Evolutionary conservation across 2,888 invertebrate genomes (phyloP).

Genomic region (Pedicia rivosa): DNA sequence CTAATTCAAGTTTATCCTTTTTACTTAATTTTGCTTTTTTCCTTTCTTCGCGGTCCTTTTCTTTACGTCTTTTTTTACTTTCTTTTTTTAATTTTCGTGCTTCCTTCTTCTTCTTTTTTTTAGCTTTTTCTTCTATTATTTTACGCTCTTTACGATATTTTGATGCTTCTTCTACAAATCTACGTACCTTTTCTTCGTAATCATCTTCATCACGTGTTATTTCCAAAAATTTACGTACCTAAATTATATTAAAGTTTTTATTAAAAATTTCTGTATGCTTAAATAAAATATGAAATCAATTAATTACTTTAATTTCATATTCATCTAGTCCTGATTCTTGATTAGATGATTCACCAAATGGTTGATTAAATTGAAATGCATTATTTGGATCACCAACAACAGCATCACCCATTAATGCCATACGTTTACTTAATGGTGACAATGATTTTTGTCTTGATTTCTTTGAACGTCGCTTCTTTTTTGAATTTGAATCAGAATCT

Average conservation of each 20-base stretch:
- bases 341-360: slow-evolving; percentile 26
- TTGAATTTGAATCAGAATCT: slow-evolving; percentile 33
- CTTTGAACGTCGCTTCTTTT: slow-evolving; percentile 42
- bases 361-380: slow-evolving; percentile 46
- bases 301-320: slow-evolving; percentile 43
- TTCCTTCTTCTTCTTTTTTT: slow-evolving; percentile 39
- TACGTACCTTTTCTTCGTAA: slow-evolving; percentile 75
- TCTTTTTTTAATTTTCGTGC: slow-evolving; percentile 32
- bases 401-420: slow-evolving; percentile 53
- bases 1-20: slow-evolving; percentile 37
- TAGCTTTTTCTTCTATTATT: slow-evolving; percentile 42
- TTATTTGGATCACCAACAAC: slow-evolving; percentile 27
- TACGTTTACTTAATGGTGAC: slow-evolving; percentile 68
- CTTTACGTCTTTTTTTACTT: slow-evolving; percentile 55
- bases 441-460: slow-evolving; percentile 52
- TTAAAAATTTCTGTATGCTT: neutral
- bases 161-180: slow-evolving; percentile 66
- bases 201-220: slow-evolving; percentile 72
- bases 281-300: no score
- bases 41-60: slow-evolving; percentile 51
- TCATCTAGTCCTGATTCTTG: slow-evolving; percentile 37
- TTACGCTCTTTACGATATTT: slow-evolving; percentile 60
- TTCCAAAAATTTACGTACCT: slow-evolving; percentile 57
- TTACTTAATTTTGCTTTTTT: slow-evolving; percentile 46
- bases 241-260: slow-evolving; percentile 2